Percentiles rank a stretch among this genome's conserved stretches.
Evolutionary conservation across 2,888 invertebrate genomes (phyloP).

Genomic region (Fragum whitleyi): DNA sequence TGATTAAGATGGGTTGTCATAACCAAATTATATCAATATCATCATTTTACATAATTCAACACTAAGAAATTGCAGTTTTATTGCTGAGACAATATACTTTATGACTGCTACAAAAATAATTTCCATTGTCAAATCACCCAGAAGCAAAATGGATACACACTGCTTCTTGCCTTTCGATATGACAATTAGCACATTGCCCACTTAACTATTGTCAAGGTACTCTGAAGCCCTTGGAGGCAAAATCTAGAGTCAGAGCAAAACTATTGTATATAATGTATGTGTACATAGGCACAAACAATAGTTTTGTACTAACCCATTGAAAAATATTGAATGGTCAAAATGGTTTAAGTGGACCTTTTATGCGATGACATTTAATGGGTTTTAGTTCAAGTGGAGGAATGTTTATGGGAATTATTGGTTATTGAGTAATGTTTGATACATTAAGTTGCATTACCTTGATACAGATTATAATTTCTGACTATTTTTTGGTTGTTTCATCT

Average conservation of each 20-base stretch:
- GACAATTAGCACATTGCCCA: slow-evolving; percentile 29
- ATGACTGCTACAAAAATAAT: background rate
- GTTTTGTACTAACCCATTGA: no score
- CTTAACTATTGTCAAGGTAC: slow-evolving; percentile 4
- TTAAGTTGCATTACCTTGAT: background rate
- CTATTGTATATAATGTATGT: no score
- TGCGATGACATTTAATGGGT: slow-evolving; percentile 17
- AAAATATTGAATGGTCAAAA: slow-evolving; percentile 1
- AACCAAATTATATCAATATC: no score
- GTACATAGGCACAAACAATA: no score
- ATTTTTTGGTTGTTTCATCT: background rate
- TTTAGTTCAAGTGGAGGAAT: slow-evolving; percentile 10
- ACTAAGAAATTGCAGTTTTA: background rate
- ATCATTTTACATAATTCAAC: no score
- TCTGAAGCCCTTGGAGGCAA: background rate
- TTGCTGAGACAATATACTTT: background rate
- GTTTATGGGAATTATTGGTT: slow-evolving; percentile 26
- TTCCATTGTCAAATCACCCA: background rate
- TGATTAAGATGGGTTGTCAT: background rate
- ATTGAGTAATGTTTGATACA: slow-evolving; percentile 33
- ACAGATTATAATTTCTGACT: no score
- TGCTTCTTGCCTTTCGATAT: background rate
- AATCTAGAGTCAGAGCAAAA: no score
- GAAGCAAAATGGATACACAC: background rate
- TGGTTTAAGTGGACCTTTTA: slow-evolving; percentile 6